phyloP scores from a whole-genome alignment of 1,140 invertebrate genomes.

The Hetaerina americana region DNA sequence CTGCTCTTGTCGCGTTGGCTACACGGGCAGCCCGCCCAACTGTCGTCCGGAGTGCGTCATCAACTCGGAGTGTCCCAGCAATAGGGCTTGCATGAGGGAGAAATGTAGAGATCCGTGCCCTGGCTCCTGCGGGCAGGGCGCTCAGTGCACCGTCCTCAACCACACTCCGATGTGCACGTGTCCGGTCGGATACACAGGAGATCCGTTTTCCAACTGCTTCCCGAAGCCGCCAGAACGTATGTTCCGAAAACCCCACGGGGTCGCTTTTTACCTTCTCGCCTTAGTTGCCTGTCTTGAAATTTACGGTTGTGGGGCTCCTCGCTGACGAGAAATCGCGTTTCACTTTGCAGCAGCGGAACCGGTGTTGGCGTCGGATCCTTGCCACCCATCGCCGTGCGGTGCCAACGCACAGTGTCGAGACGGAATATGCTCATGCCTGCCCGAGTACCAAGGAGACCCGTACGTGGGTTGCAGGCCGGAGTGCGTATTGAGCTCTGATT shows the following conservation, averaged over 20 bases:
- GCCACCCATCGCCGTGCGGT: conserved; percentile 28
- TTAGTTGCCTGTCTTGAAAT: neutral
- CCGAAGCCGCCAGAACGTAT: conserved; percentile 26
- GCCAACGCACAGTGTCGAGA: conserved; percentile 39
- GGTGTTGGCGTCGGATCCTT: conserved; percentile 24
- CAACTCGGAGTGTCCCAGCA: conserved; percentile 46
- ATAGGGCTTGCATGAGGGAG: conserved; percentile 45
- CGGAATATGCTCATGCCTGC: conserved; percentile 41
- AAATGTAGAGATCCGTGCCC: conserved; percentile 57
- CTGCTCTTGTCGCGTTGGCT: conserved; percentile 45
- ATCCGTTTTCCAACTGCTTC: conserved; percentile 51
- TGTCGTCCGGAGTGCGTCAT: conserved; percentile 55
- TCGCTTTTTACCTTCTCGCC: conserved; percentile 22
- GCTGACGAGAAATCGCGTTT: neutral
- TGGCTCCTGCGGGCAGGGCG: conserved; percentile 53
- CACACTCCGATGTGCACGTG: conserved; percentile 52
- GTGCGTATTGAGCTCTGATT: conserved; percentile 41
- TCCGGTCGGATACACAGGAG: conserved; percentile 48
- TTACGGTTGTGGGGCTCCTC: conserved; percentile 7
- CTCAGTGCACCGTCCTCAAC: conserved; percentile 46
- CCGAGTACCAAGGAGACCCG: conserved; percentile 28
- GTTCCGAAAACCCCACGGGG: conserved; percentile 23
- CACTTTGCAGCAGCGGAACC: conserved; percentile 25
- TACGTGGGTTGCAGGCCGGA: conserved; percentile 19
- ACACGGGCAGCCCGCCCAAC: conserved; percentile 52